Percentiles rank a stretch among this genome's conserved stretches.
Evolutionary conservation across 2,888 invertebrate species (phyloP).

Genomic region (Drosophila histrio): DNA sequence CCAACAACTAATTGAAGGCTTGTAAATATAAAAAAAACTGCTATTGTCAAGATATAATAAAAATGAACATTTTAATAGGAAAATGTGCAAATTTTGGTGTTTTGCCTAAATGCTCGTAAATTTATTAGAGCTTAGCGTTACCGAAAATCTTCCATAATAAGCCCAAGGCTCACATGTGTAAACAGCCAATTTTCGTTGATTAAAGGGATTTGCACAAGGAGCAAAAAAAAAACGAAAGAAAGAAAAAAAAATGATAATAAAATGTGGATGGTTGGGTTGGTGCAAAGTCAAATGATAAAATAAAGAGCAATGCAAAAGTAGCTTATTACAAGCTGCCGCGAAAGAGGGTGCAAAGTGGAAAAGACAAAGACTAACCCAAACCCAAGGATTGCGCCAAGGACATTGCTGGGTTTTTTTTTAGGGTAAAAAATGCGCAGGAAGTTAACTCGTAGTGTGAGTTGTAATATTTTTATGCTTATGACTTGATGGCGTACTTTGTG

Average conservation of each 20-base stretch:
- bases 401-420: constrained; percentile 16
- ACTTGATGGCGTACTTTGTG: constrained; percentile 61
- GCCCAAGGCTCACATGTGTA: constrained; percentile 61
- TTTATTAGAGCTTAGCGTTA: constrained; percentile 69
- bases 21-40: constrained; percentile 9
- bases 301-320: constrained; percentile 70
- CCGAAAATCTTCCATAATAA: constrained; percentile 34
- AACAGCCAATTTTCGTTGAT: constrained; percentile 72
- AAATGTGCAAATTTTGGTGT: constrained; percentile 49
- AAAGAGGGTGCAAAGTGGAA: constrained; percentile 64
- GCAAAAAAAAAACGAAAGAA: background rate
- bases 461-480: constrained; percentile 67
- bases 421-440: constrained; percentile 41
- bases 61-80: constrained; percentile 61
- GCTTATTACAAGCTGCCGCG: constrained; percentile 55
- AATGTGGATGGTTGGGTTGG: constrained; percentile 38
- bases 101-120: constrained; percentile 51
- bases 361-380: constrained; percentile 1
- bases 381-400: constrained; percentile 16
- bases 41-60: constrained; percentile 18
- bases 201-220: constrained; percentile 64
- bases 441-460: constrained; percentile 14
- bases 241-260: constrained; percentile 46
- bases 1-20: constrained; percentile 7
- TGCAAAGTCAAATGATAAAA: constrained; percentile 67